Evolutionary conservation across 53 echinoderm and acorn worm species (phyloP).

Genomic region (Zoroaster sp.): DNA sequence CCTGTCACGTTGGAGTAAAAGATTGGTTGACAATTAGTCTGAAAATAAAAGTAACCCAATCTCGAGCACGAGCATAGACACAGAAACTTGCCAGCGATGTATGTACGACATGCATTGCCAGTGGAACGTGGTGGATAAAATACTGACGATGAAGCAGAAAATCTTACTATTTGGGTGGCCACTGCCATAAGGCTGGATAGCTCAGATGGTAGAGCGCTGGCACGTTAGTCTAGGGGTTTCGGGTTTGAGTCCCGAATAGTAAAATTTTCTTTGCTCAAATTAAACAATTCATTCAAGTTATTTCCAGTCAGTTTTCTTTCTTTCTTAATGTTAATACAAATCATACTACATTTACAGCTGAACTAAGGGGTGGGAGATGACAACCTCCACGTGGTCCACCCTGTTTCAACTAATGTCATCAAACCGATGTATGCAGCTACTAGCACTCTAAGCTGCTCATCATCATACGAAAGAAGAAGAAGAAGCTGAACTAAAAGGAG

Average conservation of each 20-base stretch:
- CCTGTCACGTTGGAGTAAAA: not conserved
- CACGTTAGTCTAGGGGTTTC: too few species aligned
- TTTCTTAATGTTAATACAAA: not conserved
- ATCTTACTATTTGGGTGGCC: not conserved
- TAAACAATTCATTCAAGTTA: not conserved
- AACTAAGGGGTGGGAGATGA: not conserved
- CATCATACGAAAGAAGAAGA: too few species aligned
- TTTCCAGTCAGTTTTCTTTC: not conserved
- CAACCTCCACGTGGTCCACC: too few species aligned
- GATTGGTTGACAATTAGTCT: conserved; percentile 3
- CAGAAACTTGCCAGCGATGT: not conserved
- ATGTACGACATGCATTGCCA: too few species aligned
- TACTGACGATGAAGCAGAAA: not conserved
- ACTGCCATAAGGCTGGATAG: too few species aligned
- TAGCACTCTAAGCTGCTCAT: too few species aligned
- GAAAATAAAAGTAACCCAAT: conserved; percentile 2
- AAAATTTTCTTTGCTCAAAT: not conserved
- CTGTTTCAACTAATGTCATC: too few species aligned
- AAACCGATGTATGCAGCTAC: too few species aligned
- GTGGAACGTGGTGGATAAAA: not conserved
- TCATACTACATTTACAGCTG: conserved; percentile 8
- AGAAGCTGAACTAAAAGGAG: not conserved
- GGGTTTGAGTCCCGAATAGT: not conserved
- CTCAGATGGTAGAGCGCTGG: too few species aligned
- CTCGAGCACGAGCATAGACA: not conserved